Evolutionary conservation across 2,888 invertebrate species (phyloP), one percentile per base, ranked within the genome.

Genomic region (Pristionchus mayeri): DNA sequence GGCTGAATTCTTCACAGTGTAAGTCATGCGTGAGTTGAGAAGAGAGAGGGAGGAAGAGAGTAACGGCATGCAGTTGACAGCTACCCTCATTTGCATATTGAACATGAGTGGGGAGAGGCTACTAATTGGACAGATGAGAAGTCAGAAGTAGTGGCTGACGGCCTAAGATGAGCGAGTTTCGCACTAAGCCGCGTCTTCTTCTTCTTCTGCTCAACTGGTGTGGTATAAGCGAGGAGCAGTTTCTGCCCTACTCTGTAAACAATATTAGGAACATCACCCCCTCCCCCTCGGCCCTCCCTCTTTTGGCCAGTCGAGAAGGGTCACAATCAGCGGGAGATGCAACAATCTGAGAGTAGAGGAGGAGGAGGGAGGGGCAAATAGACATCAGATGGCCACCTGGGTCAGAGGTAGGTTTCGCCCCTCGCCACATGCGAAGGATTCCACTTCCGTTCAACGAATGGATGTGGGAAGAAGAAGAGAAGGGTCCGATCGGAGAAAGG

Each of bases 291-390:
- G 13, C 57, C 27, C 57, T 54, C 13, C 60, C 21, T 34, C 71
- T 71, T 71, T 44, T 71, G 71, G 30, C 71, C 71, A 71, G 71
- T 71, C 71, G 71, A 71, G 71, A 71, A 71, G 71, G 71, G 71
- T 71, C 71, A 71, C 71, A 71, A 71, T 71, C 71, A 71, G 67
- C 40, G 71, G 71, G 71, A 71, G 71, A 44, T 44, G 71, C 71
- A 71, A 71, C 71, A 40, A 71, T 71, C 71, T 37, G 34, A 67
- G 67, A 37, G 37, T 27, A 60, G 67, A 63, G n/a, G n/a, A 18
- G 21, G 71, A 71, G 71, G n/a, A 44, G 40, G 30, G 67, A 37
- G 67, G n/a, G 37, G 71, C 40, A 71, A 71, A 71, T 71, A 71
- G 37, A 44, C 40, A 44, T 30, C 34, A 21, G 57, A 57, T 30